Evolutionary conservation across 2,113 vertebrate species (phyloP), one percentile per base, ranked within the genome.

Genomic region (Aramus guarauna): DNA sequence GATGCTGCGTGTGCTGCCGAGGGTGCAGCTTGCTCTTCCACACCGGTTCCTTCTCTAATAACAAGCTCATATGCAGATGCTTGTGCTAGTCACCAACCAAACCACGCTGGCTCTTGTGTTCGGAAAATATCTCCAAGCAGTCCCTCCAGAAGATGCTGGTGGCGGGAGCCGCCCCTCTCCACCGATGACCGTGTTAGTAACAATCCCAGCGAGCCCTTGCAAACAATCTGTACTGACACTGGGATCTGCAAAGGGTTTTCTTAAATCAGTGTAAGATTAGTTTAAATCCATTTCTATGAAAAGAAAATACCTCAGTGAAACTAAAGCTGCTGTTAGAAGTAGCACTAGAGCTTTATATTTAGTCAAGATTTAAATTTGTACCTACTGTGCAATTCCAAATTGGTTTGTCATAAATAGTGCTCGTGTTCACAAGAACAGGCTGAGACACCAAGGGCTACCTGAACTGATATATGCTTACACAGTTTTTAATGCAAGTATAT

Each of bases 131-230:
- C 30, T 76, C 12, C 30, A 74, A 68, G 56, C 24, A 77, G 74
- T 9, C 9, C 32, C 58, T 52, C 29, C 12, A 47, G 74, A 67
- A 50, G 43, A 36, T 11, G 71, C 37, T 69, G 77, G n/a, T 7
- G 36, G 26, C 30, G 12, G 50, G 13, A 75, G 14, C 67, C 77
- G 56, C 32, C 43, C 20, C 47, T 27, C 50, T 30, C 56, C 32
- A 14, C 55, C 0, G 0, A 12, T 15, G 50, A 13, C 32, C 8
- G 0, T 20, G 24, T 7, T 48, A 63, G 37, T 45, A 58, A 48
- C 24, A 24, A 6, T 37, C 52, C 67, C 0, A 5, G 21, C 37
- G 45, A 92, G 56, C 23, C 39, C 43, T 74, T 47, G 64, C 73
- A 69, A 93, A 63, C 34, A 45, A 30, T 41, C 27, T 59, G 37